These are phyloP conservation scores for Trogon melanurus DNA, from an alignment of 2,113 vertebrate genomes.

Conservation along the genomic window DNA sequence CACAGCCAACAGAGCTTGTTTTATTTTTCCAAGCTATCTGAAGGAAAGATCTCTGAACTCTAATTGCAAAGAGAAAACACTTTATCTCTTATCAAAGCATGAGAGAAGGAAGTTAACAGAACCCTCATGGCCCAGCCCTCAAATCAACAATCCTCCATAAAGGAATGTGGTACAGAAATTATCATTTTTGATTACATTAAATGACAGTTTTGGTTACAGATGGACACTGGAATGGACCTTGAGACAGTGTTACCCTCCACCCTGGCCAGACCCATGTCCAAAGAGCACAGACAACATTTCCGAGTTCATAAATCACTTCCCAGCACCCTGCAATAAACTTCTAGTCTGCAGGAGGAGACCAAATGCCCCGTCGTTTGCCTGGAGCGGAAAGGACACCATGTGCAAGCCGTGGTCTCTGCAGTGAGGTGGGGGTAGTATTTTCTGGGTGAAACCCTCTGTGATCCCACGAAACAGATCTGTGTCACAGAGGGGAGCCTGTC, in stretches of 20 bases:
- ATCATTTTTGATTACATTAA: neutral
- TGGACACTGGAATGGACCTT: neutral
- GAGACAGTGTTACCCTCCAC: neutral
- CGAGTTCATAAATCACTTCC: neutral
- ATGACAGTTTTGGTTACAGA: neutral
- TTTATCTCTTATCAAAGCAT: neutral
- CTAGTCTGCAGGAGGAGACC: neutral
- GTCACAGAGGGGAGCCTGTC: neutral
- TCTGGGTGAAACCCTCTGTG: neutral
- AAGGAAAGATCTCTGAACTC: conserved; percentile 9
- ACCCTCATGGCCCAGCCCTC: neutral
- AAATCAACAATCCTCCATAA: neutral
- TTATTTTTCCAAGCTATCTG: conserved; percentile 7
- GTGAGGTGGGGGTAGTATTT: neutral
- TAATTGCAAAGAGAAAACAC: neutral
- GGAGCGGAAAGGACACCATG: neutral
- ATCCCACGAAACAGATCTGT: neutral
- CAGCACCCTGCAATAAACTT: neutral
- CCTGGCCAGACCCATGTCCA: neutral
- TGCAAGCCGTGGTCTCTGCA: neutral
- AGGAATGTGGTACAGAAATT: neutral
- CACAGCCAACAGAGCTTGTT: neutral
- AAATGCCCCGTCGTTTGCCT: fast-evolving
- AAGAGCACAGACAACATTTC: neutral
- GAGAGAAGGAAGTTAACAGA: neutral